Conservation (phyloP, 2,113 vertebrate genomes). For the Irena cyanogastra region DNA sequence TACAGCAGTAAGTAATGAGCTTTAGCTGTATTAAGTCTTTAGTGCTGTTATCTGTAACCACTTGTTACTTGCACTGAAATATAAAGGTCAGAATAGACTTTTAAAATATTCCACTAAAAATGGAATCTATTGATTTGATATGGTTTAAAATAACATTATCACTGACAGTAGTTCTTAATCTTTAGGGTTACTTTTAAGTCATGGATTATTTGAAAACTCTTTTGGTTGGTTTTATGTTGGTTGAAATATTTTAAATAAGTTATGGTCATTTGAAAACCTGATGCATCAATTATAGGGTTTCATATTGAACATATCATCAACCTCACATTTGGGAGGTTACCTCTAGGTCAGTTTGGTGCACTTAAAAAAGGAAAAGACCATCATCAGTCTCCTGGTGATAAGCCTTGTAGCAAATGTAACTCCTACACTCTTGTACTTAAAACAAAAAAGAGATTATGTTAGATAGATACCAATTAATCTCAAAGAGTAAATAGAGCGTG, state of each 20-base stretch:
- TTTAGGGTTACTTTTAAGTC: not conserved
- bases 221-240: not conserved
- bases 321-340: not conserved
- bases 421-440: not conserved
- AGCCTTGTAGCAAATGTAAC: not conserved
- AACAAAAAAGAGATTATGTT: not conserved
- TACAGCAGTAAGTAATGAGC: not conserved
- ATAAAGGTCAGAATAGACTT: not conserved
- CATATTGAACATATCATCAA: not conserved
- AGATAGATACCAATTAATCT: not conserved
- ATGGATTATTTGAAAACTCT: not conserved
- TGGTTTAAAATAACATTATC: not conserved
- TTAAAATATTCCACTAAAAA: not conserved
- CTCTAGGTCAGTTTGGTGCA: not conserved
- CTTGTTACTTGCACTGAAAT: not conserved
- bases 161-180: not conserved
- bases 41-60: not conserved
- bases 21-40: not conserved
- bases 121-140: not conserved
- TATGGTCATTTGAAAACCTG: not conserved
- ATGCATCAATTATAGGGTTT: not conserved
- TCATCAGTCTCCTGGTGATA: not conserved
- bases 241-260: not conserved
- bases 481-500: not conserved
- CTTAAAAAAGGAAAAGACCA: not conserved